Percentiles rank a stretch among this genome's conserved stretches.
These are phyloP conservation scores for Drosophila leonis DNA, from an alignment of 2,888 invertebrate genomes.

Conservation along the genomic window DNA sequence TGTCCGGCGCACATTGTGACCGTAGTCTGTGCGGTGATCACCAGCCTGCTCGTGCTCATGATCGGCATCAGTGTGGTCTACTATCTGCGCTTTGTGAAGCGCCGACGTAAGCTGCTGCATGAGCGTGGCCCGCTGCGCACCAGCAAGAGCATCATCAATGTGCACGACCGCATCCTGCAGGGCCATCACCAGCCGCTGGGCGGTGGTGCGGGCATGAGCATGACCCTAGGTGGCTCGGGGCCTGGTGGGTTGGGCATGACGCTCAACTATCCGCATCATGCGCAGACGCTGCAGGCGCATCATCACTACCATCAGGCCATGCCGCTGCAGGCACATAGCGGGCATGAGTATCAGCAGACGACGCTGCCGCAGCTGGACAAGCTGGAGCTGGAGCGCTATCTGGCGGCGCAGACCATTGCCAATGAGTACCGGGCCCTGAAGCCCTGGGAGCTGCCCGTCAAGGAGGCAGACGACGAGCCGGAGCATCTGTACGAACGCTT, in stretches of 20 bases:
- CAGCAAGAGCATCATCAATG: constrained; percentile 84
- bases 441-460: constrained; percentile 85
- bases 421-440: constrained; percentile 85
- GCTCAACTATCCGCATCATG: constrained; percentile 79
- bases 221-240: constrained; percentile 58
- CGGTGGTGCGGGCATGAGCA: constrained; percentile 69
- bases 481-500: constrained; percentile 86
- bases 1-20: constrained; percentile 86
- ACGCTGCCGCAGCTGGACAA: constrained; percentile 84
- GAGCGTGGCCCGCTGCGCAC: constrained; percentile 82
- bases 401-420: constrained; percentile 85
- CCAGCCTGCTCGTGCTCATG: constrained; percentile 83
- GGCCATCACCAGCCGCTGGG: constrained; percentile 82
- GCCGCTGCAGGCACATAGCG: constrained; percentile 67
- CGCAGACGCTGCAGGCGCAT: constrained; percentile 77
- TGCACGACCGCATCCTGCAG: constrained; percentile 85
- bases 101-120: constrained; percentile 84
- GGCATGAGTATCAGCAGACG: constrained; percentile 78
- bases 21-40: constrained; percentile 85
- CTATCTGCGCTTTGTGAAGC: constrained; percentile 84
- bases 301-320: constrained; percentile 81
- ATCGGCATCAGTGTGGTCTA: constrained; percentile 84
- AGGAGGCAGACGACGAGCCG: constrained; percentile 84
- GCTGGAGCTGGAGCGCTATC: constrained; percentile 85
- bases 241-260: constrained; percentile 58